Evolutionary conservation across 2,888 invertebrate species (phyloP), one percentile per base, ranked within the genome.

Genomic region (Lasioglossum lativentre): DNA sequence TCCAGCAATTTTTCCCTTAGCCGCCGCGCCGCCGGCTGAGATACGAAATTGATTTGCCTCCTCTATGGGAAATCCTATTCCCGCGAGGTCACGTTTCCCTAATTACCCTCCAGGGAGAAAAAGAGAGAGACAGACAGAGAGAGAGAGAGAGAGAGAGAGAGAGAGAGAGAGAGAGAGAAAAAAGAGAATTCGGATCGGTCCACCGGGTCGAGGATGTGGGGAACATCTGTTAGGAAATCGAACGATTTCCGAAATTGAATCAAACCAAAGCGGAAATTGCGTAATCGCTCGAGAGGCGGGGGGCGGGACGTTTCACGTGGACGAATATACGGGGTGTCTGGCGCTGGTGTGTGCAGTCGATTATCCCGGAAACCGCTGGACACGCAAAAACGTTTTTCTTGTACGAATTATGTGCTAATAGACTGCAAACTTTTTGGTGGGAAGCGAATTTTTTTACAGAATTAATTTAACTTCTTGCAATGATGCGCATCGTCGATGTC

Each of bases 181-280:
- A 63, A 40, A 72, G 56, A 47, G 8, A 34, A 2, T 10, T 10
- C 56, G 16, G 6, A 1, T 40, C 10, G 47, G 23, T 16, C 14
- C 30, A 0, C 16, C 30, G 27, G 16, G 38, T 34, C 42, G 45
- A n/a, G 14, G n/a, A 30, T 27, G n/a, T 72, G 40, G 52, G 85
- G 47, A 45, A 52, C 86, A 78, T 75, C 86, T 78, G 78, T 59
- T 89, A 88, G 91, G 90, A 92, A 90, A 90, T 91, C 83, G 88
- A 85, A 88, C 92, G 89, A 90, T 91, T 92, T 90, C 87, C 88
- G 82, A 90, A 93, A 93, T 93, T 88, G 91, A 92, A 92, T 93
- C 88, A 92, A 93, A 92, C 89, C 93, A 90, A 89, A 91, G 87
- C 91, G 92, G 92, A 92, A 93, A 92, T 93, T 92, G 91, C 90